Evolutionary conservation across 2,888 invertebrate species (phyloP), one percentile per base, ranked within the genome.

Genomic region (Chymomyza procnemis): DNA sequence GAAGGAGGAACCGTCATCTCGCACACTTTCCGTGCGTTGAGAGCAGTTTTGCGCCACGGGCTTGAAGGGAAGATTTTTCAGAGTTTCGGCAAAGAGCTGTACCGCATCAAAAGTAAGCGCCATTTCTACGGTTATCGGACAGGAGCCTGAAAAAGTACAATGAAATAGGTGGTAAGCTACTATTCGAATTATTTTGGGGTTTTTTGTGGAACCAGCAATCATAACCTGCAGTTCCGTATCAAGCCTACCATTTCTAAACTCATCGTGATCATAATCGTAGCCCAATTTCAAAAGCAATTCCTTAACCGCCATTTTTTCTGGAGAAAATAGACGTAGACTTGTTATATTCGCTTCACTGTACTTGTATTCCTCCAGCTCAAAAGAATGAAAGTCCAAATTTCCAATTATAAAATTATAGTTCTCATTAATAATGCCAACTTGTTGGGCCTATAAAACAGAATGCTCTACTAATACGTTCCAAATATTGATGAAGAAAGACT

Each of bases 371-470:
- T 94, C 94, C 78, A 96, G 91, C 85, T 97, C 94, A 46, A 91
- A 87, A 0, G 89, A 82, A 57, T 91, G 91, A 50, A 97, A 93
- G 89, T 97, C 97, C 91, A 97, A 92, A 79, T 94, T 94, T 72
- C 95, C 95, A 64, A 97, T 94, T 52, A 97, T 93, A 79, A 95
- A 96, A 82, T 94, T 94, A 91, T 97, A 97, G 88, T 97, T 96
- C 89, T 97, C 96, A 72, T 96, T 97, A 94, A 98, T 97, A 95
- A 98, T 96, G 69, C 98, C 98, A 77, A 98, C 96, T 92, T 97
- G 97, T 91, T 97, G 97, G 21, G 97, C 97, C 92, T 97, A 54
- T 9, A 69, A 60, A 18, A 6, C 4, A 55, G 30, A 12, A 18
- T 52, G 30, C 16, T 48, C 30, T 30, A 47, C 1, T 1, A 6